Base-by-base conservation (phyloP, 2,888 invertebrate genomes). In the Rotaria macrura region DNA sequence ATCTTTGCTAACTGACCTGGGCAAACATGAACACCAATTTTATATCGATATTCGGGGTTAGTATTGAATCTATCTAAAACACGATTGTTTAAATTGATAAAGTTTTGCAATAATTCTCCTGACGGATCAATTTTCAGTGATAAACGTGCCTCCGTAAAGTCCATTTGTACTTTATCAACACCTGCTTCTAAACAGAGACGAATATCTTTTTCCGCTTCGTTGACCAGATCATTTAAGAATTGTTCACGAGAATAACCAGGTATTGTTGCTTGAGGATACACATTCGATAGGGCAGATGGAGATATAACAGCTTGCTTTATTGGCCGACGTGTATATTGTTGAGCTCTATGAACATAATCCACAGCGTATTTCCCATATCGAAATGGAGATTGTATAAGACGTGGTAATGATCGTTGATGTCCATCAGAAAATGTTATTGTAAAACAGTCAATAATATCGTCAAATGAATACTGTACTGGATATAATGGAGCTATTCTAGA, bases 271-370 rank as follows among this genome's bases (percentile, higher is more conserved):
- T 1, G 14, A 7, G 84, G 47, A 84, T 84, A 84, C 20, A 84
- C 54, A 14, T 23, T 34, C 12, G 54, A 84, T 10, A 84, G 6
- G 23, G 84, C 49, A 43, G 84, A 49, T 49, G 84, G 84, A 25
- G 49, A 49, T 12, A 84, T 84, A 29, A 84, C 84, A 6, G 84
- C 84, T 84, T 84, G 84, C 29, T 84, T 84, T 29, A 84, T 52
- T 38, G 29, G 84, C 29, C 17, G 14, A 25, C 20, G 25, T 29
- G 84, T 49, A n/a, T 29, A 84, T 29, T 84, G n/a, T 17, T 54
- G 25, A 34, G 84, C 84, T 10, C 2, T 20, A 54, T 2, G 0
- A 20, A 84, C 10, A 54, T 84, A 84, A 49, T 47, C 29, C n/a
- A 34, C 25, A 25, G 84, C 84, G 25, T 84, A 84, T 34, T 23